A percentile compares a stretch with the other conserved stretches of the same genome.
Evolutionary conservation across 1,140 invertebrate species (phyloP).

Genomic region (Caerostris darwini): DNA sequence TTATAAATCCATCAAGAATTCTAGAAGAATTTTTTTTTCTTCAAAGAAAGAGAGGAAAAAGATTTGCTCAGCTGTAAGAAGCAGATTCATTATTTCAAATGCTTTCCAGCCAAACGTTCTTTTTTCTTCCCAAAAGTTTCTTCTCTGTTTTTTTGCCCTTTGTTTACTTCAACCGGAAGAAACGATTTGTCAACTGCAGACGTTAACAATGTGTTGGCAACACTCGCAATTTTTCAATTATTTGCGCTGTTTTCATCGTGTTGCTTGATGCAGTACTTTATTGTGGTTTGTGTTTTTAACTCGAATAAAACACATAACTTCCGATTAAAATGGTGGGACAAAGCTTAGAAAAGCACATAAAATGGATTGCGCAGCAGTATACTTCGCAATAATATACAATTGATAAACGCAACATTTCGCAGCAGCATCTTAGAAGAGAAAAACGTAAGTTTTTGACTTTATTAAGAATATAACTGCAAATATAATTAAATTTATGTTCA

Average conservation of each 20-base stretch:
- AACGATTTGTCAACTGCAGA: conserved; percentile 58
- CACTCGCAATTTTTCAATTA: conserved; percentile 56
- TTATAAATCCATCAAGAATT: background rate
- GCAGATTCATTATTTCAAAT: conserved; percentile 61
- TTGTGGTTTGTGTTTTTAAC: background rate
- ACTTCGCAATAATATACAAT: background rate
- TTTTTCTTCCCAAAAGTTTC: background rate
- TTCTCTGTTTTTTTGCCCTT: background rate
- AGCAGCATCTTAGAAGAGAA: too few relatives aligned
- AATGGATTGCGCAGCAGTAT: background rate
- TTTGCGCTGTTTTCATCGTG: background rate
- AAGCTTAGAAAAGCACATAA: background rate
- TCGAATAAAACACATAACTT: background rate
- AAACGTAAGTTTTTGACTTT: too few relatives aligned
- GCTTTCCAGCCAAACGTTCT: background rate
- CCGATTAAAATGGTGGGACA: background rate
- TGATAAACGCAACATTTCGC: too few relatives aligned
- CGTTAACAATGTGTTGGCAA: conserved; percentile 54
- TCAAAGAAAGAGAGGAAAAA: background rate
- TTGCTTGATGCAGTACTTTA: background rate
- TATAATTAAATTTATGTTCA: too few relatives aligned
- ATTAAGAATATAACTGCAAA: too few relatives aligned
- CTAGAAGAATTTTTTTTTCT: background rate
- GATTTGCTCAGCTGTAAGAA: conserved; percentile 28
- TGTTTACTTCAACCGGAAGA: conserved; percentile 39